Conservation (phyloP, 2,888 invertebrate species). For the Sceliomorpha sp. region DNA sequence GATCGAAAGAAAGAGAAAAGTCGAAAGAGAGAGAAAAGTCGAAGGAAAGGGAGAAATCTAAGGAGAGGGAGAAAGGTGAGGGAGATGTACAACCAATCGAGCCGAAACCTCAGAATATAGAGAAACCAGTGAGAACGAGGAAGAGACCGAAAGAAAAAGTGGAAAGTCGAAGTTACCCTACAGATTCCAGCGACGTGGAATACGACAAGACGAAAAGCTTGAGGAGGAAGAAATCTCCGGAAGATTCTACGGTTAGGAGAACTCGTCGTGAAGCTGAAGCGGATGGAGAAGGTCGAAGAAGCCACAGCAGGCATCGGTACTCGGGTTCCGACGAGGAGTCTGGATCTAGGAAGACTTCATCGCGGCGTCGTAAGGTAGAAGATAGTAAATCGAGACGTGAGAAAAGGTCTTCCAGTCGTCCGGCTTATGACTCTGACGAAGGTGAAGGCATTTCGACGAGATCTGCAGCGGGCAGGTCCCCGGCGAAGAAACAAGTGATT, state of each 20-base stretch:
- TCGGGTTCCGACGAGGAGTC: constrained; percentile 54
- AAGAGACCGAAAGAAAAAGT: constrained; percentile 50
- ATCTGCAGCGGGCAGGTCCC: constrained; percentile 31
- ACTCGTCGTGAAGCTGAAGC: constrained; percentile 31
- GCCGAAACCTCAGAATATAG: constrained; percentile 6
- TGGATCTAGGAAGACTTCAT: constrained; percentile 6
- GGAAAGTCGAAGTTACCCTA: constrained; percentile 54
- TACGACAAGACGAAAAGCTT: constrained; percentile 24
- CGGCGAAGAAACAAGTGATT: constrained; percentile 72
- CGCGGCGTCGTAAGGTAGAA: constrained; percentile 21
- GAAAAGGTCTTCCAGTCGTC: constrained; percentile 44
- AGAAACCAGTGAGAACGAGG: constrained; percentile 44
- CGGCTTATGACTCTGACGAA: constrained; percentile 42
- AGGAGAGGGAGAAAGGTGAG: constrained; percentile 17
- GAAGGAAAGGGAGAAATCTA: neutral
- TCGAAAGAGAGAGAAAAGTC: constrained; percentile 3
- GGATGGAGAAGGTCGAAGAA: constrained; percentile 71
- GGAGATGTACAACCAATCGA: constrained; percentile 1
- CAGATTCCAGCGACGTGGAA: constrained; percentile 69
- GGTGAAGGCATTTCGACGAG: constrained; percentile 21
- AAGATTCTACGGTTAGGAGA: constrained; percentile 30
- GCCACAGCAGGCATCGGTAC: constrained; percentile 38
- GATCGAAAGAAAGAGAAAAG: constrained; percentile 2
- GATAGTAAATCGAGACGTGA: constrained; percentile 5
- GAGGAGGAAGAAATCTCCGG: constrained; percentile 63